Evolutionary conservation across 2,888 invertebrate species (phyloP).

Genomic region (Mimachlamys varia): DNA sequence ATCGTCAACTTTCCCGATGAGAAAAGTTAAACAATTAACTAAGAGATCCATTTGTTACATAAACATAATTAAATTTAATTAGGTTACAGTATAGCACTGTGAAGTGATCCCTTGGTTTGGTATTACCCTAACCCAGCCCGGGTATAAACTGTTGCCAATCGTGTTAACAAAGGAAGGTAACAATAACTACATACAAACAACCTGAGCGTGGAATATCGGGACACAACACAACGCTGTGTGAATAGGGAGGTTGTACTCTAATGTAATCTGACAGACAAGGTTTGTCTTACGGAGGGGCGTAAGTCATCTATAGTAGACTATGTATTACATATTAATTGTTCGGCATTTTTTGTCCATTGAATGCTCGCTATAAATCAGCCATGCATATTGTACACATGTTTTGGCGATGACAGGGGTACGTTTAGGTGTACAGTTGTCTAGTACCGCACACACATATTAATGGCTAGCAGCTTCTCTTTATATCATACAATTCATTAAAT

Average conservation of each 20-base stretch:
- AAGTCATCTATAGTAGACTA: background rate
- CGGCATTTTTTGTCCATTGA: background rate
- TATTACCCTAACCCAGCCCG: background rate
- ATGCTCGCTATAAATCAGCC: background rate
- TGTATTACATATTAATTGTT: background rate
- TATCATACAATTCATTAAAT: too few species aligned
- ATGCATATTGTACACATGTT: background rate
- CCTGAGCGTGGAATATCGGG: background rate
- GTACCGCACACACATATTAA: background rate
- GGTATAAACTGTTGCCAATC: background rate
- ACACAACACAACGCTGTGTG: background rate
- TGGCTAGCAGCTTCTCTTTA: background rate
- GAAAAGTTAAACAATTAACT: too few species aligned
- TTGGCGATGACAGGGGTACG: slow-evolving; percentile 15
- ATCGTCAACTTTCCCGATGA: too few species aligned
- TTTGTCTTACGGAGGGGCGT: background rate
- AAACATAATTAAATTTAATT: too few species aligned
- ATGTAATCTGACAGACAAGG: background rate
- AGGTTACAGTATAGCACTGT: too few species aligned
- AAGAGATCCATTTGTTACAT: too few species aligned
- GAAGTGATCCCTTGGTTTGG: background rate
- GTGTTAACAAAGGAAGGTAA: background rate
- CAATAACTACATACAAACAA: background rate
- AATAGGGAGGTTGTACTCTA: background rate
- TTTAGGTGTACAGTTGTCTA: background rate